phyloP scores from a whole-genome alignment of 2,113 vertebrate genomes.

The Delphinus delphis region DNA sequence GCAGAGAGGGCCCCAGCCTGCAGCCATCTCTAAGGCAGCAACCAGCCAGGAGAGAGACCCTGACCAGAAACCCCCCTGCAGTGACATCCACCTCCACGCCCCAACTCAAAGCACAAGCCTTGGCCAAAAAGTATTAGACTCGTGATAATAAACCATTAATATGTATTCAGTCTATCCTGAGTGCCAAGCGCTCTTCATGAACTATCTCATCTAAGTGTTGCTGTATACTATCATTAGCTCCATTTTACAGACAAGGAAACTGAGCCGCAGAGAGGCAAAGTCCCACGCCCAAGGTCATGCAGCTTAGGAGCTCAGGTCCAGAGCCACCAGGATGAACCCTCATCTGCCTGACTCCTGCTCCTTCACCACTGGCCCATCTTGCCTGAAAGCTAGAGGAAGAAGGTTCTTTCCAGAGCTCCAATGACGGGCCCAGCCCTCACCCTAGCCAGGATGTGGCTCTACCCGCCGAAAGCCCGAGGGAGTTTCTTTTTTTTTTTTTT shows the following conservation, averaged over 20 bases:
- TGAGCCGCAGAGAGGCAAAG: neutral
- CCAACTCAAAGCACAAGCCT: neutral
- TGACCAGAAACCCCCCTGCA: neutral
- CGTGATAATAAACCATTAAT: neutral
- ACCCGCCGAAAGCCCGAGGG: neutral
- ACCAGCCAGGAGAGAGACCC: neutral
- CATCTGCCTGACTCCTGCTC: neutral
- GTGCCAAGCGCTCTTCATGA: neutral
- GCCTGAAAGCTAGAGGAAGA: neutral
- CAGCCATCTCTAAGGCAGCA: neutral
- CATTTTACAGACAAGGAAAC: neutral
- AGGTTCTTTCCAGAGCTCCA: neutral
- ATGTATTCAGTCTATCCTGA: neutral
- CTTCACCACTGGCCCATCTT: neutral
- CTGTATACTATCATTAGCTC: neutral
- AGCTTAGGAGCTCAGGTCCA: neutral
- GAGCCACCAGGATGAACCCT: neutral
- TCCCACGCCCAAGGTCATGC: neutral
- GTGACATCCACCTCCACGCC: neutral
- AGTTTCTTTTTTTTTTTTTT: neutral
- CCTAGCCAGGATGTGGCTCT: neutral
- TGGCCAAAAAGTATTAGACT: neutral
- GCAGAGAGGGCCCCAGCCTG: neutral
- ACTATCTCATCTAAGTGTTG: neutral
- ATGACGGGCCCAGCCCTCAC: neutral